Evolutionary conservation across 2,888 invertebrate genomes (phyloP).

Genomic region (Schizotus pectinicornis): DNA sequence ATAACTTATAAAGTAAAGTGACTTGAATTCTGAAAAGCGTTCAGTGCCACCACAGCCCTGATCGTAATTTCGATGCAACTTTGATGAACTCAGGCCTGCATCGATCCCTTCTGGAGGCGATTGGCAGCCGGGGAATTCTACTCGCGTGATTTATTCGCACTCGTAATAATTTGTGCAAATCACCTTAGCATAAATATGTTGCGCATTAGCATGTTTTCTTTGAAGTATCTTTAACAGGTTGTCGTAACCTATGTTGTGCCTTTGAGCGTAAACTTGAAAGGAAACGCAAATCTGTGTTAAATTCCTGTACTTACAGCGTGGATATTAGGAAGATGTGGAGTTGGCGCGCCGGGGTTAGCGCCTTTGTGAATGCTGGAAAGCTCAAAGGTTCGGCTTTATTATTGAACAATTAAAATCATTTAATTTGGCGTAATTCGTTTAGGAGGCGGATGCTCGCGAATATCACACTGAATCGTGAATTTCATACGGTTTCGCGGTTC

Average conservation of each 20-base stretch:
- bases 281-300: slow-evolving; percentile 32
- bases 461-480: too few relatives aligned
- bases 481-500: too few relatives aligned
- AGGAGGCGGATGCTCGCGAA: background rate
- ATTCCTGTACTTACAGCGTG: slow-evolving; percentile 30
- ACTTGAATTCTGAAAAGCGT: too few relatives aligned
- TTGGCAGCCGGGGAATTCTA: too few relatives aligned
- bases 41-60: too few relatives aligned
- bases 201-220: slow-evolving; percentile 15
- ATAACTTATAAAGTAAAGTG: too few relatives aligned
- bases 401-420: slow-evolving; percentile 9
- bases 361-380: slow-evolving; percentile 8
- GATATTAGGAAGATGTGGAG: slow-evolving; percentile 28
- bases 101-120: too few relatives aligned
- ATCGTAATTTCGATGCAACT: too few relatives aligned
- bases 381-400: slow-evolving; percentile 4
- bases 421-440: background rate
- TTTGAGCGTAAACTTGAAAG: slow-evolving; percentile 30
- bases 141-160: background rate
- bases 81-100: too few relatives aligned
- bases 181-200: slow-evolving; percentile 5
- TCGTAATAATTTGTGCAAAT: slow-evolving; percentile 1
- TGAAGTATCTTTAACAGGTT: slow-evolving; percentile 27
- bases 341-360: background rate
- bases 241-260: slow-evolving; percentile 24